Base-by-base conservation (phyloP, 2,888 invertebrate genomes). In the Tetramorium bicarinatum region DNA sequence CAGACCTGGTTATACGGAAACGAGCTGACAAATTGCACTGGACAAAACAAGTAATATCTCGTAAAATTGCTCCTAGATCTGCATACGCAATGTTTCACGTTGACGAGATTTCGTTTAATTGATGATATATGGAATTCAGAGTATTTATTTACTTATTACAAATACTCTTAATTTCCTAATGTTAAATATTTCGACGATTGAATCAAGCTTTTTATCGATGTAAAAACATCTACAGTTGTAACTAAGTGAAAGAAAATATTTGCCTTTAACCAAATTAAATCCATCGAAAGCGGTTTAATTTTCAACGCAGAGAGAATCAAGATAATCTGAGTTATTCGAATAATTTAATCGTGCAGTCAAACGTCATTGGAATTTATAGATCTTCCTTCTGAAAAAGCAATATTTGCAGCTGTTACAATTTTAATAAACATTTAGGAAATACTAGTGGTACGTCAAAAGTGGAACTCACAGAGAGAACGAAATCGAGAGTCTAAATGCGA, bases 341-440 rank as follows among this genome's bases (percentile, higher is more conserved):
- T 38, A 54, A 34, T 21, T 71, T 21, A 54, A 13, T 54, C n/a
- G 15, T 52, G n/a, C 15, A n/a, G n/a, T 34, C 21, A n/a, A 71
- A n/a, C 21, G 21, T 13, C 71, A 13, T 21, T 38, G n/a, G 4
- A 54, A 34, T 21, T 21, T 54, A 71, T 71, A n/a, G 71, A 54
- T 8, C n/a, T 34, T 21, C 9, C 13, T 15, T 34, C 4, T 71
- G 29, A 15, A 52, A 38, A 34, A 38, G 15, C 8, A 13, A 49
- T 52, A 15, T 71, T 71, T 54, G 52, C 21, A 54, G 9, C 21
- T 15, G 15, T 54, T 71, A 34, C 34, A n/a, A 54, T 38, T 54
- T 71, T 38, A 38, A 21, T 71, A 34, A 34, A 71, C 52, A 52
- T 71, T 71, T 71, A 54, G 38, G 9, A 54, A 71, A 54, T 71